Conservation (phyloP, 2,113 vertebrate genomes). For the Rhipidura dahli region DNA sequence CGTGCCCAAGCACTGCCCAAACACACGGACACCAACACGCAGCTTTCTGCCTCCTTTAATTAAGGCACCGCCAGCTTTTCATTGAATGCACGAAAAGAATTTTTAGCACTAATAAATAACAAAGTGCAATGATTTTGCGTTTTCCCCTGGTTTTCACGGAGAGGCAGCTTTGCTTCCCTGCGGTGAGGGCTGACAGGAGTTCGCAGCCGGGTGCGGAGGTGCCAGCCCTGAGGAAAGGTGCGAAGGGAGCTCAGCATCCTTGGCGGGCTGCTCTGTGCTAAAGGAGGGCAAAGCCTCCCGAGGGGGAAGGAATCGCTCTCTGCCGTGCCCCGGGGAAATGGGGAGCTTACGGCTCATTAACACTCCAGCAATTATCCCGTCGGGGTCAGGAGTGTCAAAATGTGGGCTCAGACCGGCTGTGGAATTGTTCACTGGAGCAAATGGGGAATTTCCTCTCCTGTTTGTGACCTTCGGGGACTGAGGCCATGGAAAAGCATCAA, state of each 20-base stretch:
- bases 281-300: neutral
- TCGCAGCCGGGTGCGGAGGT: neutral
- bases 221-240: neutral
- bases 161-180: neutral
- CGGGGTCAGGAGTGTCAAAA: neutral
- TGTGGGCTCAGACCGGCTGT: rapidly evolving
- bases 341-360: neutral
- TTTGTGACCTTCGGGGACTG: neutral
- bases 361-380: neutral
- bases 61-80: neutral
- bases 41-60: neutral
- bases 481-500: neutral
- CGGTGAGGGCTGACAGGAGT: rapidly evolving
- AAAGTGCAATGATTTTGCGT: neutral
- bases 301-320: neutral
- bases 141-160: neutral
- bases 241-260: neutral
- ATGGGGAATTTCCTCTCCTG: neutral
- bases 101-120: neutral
- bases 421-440: neutral
- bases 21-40: rapidly evolving
- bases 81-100: neutral
- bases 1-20: neutral
- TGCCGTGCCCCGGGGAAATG: neutral
- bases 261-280: neutral